Base-by-base conservation (phyloP, 2,888 invertebrate species). In the Eristalis arbustorum region DNA sequence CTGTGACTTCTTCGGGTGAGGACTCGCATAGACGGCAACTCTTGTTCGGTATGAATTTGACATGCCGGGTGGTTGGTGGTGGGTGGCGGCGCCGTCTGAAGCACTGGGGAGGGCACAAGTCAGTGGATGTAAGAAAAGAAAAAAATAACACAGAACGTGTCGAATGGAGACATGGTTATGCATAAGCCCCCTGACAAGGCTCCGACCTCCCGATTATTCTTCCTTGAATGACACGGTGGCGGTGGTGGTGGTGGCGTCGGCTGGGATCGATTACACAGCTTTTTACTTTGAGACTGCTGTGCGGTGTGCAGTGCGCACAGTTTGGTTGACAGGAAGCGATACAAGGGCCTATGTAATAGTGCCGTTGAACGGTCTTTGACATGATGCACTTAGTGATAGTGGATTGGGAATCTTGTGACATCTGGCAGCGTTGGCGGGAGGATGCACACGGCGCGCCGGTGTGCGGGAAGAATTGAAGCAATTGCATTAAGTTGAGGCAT, bases 121-220 rank as follows among this genome's bases (percentile, higher is more conserved):
- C 6, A 18, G 37, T 37, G 0, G 22, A 56, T 23, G 31, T 22
- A 72, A 62, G 40, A 59, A 49, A 42, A 42, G 40, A 40, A 49
- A 37, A 10, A 28, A n/a, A 6, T 31, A 5, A 18, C n/a, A 42
- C 59, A 31, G 69, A 40, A 71, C 40, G 63, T 71, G 57, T 71
- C 64, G 63, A 71, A 71, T 71, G 57, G 63, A n/a, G 69, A 71
- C 22, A 42, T 71, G 56, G 63, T 77, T 63, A 69, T 77, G 68
- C 69, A 69, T 77, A 57, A 69, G 69, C 37, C 56, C 25, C 28
- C 37, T 69, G 49, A 56, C 68, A 57, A 69, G 56, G 18, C 18
- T 63, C 5, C n/a, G 31, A 67, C 31, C 59, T 59, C 4, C 23
- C n/a, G 37, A 8, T 42, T 28, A 25, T 56, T 49, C n/a, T 13